Base-by-base conservation (phyloP, 2,888 invertebrate species). In the Thymelicus acteon region DNA sequence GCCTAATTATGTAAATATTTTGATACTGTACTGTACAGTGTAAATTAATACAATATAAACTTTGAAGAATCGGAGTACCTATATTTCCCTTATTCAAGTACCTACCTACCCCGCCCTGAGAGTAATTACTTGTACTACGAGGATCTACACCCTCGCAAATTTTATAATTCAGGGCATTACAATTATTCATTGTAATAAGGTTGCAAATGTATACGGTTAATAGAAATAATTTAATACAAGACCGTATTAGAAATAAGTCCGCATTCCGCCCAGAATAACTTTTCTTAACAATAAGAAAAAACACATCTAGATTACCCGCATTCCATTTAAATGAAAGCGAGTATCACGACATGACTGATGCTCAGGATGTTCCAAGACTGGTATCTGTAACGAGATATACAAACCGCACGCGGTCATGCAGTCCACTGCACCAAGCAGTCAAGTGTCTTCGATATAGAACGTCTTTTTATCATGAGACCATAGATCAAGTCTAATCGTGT, bases 401-500 rank as follows among this genome's bases (percentile, higher is more conserved):
- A 63, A 63, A 69, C 69, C 69, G 63, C 69, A 69, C 39, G 69
- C 63, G 63, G 69, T 58, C 62, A 69, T 68, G 68, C 52, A 24
- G 54, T 54, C 54, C 19, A 52, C 52, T 52, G 52, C 52, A 52
- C 19, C 52, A 54, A 10, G 24, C 19, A 68, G 63, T 63, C 69
- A 58, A 63, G 69, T 69, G 67, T 60, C n/a, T 54, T 69, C 63
- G 24, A 52, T 44, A 62, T 47, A 68, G 37, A 54, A 7, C 24
- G n/a, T 31, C 54, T 69, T 62, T 69, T 69, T 69, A 48, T 69
- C 37, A 62, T 48, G 39, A 69, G 47, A 58, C 62, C 63, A 64
- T 69, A 69, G 64, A 63, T 64, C 69, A 69, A 69, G 69, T 63
- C 39, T 63, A 69, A 69, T 69, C 64, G 69, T 69, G 69, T 63